Percentiles rank a stretch among this genome's conserved stretches.
Conservation (phyloP, 2,888 invertebrate species). For the Lagria hirta region DNA sequence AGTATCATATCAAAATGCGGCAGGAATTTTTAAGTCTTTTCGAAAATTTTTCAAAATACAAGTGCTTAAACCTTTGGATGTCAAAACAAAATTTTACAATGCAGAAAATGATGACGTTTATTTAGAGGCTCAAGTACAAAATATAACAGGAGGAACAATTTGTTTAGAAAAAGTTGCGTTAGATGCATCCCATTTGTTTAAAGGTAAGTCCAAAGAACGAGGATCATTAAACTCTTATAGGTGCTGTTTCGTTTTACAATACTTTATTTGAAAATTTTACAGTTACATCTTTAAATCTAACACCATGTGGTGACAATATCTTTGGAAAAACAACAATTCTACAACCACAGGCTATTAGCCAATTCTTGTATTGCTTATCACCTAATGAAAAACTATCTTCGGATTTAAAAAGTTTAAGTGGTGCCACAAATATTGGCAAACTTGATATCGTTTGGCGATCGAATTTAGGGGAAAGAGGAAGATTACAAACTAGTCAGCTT, state of each 20-base stretch:
- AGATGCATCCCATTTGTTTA: conserved; percentile 89
- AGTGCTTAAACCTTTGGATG: conserved; percentile 96
- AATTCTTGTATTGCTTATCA: conserved; percentile 90
- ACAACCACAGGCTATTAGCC: conserved; percentile 87
- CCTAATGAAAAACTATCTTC: conserved; percentile 75
- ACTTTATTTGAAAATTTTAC: too few species aligned
- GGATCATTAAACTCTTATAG: too few species aligned
- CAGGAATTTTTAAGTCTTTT: conserved; percentile 78
- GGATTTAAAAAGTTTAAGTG: conserved; percentile 76
- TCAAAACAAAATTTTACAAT: conserved; percentile 97
- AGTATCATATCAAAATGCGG: conserved; percentile 82
- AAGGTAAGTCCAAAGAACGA: conserved; percentile 53
- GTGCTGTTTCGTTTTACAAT: too few species aligned
- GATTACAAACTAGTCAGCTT: conserved; percentile 92
- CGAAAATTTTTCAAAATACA: conserved; percentile 98
- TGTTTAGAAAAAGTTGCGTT: conserved; percentile 91
- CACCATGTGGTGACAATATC: conserved; percentile 67
- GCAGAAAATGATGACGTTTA: conserved; percentile 81
- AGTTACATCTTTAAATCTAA: conserved; percentile 73
- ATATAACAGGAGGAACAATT: conserved; percentile 90
- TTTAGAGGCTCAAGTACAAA: conserved; percentile 78
- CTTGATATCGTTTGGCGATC: conserved; percentile 98
- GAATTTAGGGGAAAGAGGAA: conserved; percentile 93
- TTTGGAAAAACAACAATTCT: conserved; percentile 79
- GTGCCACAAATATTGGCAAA: conserved; percentile 90